These are phyloP conservation scores for Dorcus hopei DNA, from an alignment of 2,888 invertebrate species.

Conservation along the genomic window DNA sequence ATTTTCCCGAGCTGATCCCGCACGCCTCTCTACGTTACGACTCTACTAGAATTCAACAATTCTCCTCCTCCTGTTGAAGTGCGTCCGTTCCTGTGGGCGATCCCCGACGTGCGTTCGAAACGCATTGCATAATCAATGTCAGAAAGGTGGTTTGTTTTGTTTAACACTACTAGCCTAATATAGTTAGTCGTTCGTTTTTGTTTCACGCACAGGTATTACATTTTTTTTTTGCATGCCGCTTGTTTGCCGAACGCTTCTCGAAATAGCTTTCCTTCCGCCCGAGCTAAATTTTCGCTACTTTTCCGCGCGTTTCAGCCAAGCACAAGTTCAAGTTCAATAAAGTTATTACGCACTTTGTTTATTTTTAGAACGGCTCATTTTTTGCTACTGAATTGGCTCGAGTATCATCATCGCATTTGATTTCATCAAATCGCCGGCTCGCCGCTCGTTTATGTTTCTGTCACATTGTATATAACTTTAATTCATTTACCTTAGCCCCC, in stretches of 20 bases:
- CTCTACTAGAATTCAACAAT: neutral
- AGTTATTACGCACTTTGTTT: slow-evolving; percentile 16
- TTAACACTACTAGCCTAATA: neutral
- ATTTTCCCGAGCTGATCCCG: slow-evolving; percentile 6
- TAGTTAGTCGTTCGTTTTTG: neutral
- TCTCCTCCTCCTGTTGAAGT: slow-evolving; percentile 19
- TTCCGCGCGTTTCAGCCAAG: neutral
- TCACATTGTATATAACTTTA: no score
- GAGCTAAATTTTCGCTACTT: no score
- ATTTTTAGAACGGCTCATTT: slow-evolving; percentile 2
- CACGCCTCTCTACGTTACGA: neutral
- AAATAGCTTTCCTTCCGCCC: no score
- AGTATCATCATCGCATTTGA: neutral
- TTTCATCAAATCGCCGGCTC: neutral
- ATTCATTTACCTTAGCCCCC: no score
- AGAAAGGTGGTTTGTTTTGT: slow-evolving; percentile 35
- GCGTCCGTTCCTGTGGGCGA: slow-evolving; percentile 29
- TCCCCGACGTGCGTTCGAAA: slow-evolving; percentile 31
- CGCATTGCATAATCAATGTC: slow-evolving; percentile 40
- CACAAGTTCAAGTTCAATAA: slow-evolving; percentile 18
- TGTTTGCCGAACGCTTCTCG: no score
- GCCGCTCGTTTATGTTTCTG: no score
- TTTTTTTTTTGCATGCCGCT: no score
- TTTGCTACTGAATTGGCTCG: slow-evolving; percentile 4
- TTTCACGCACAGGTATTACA: no score